Evolutionary conservation across 2,888 invertebrate genomes (phyloP), one percentile per base, ranked within the genome.

Genomic region (Leistus spinibarbis): DNA sequence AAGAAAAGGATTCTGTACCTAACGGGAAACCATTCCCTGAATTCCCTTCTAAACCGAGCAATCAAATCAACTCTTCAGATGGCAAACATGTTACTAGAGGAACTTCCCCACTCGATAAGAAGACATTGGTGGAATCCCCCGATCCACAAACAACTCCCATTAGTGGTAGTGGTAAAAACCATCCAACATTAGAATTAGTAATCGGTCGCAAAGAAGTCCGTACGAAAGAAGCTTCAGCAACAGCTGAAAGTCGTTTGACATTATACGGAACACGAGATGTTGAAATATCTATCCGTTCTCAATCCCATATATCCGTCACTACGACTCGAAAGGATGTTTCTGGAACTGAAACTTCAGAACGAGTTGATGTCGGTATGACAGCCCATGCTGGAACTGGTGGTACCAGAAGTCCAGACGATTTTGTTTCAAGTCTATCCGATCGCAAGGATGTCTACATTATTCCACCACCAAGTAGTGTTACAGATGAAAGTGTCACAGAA

Each of bases 181-280:
- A 80, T 17, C 83, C 83, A 4, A 87, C 88, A 1, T 80, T 88
- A 68, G 88, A 88, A 81, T 81, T 88, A 53, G 84, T 88, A 1
- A 87, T 88, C 74, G 88, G 88, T 2, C 84, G 87, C 3, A 88
- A 88, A 81, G 88, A 88, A 81, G 86, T 88, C 0, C 84, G 86
- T 64, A 88, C 88, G 3, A 84, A 84, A 78, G 88, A 88, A 78
- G 86, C 88, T 0, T 86, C 86, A 54, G 88, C 88, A 4, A 85
- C 86, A 7, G 85, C 88, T 13, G 88, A 88, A 81, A 88, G 88
- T 80, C 83, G 86, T n/a, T 80, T 88, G 24, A 88, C 88, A 3
- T 79, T 88, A 13, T 88, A 88, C 78, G 86, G 88, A 10, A 85
- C 86, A n/a, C 85, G 86, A 77, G 88, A 88, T 81, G 87, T 88